phyloP scores from a whole-genome alignment of 1,140 invertebrate species.

The Aphelinus certus region DNA sequence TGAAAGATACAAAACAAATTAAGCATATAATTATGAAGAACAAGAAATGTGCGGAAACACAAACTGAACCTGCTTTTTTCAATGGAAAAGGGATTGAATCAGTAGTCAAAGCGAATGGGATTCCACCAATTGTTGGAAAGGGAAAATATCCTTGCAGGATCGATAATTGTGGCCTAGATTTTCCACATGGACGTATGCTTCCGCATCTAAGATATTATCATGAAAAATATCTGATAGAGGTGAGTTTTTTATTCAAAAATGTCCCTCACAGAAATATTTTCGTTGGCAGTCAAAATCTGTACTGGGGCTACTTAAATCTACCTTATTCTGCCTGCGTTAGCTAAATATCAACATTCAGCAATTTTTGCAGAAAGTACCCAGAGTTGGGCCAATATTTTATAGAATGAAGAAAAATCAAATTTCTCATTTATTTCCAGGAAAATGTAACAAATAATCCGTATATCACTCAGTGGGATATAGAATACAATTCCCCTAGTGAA shows the following conservation, averaged over 20 bases:
- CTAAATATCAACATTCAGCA: no score
- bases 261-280: no score
- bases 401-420: no score
- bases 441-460: not conserved
- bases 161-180: conserved; percentile 39
- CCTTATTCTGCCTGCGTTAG: no score
- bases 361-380: no score
- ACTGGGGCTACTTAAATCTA: no score
- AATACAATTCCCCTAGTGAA: conserved; percentile 17
- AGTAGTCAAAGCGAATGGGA: no score
- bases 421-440: conserved; percentile 11
- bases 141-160: conserved; percentile 51
- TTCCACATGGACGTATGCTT: conserved; percentile 45
- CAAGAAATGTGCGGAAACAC: conserved; percentile 35
- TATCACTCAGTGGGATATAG: conserved; percentile 39
- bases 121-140: conserved; percentile 42
- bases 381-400: no score
- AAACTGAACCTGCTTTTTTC: conserved; percentile 35
- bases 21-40: conserved; percentile 20
- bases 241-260: conserved; percentile 4
- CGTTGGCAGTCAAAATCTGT: no score
- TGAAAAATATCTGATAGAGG: conserved; percentile 37
- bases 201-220: conserved; percentile 48
- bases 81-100: no score
- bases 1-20: conserved; percentile 42